Conservation (phyloP, 2,113 vertebrate species). For the Mystacornis crossleyi region DNA sequence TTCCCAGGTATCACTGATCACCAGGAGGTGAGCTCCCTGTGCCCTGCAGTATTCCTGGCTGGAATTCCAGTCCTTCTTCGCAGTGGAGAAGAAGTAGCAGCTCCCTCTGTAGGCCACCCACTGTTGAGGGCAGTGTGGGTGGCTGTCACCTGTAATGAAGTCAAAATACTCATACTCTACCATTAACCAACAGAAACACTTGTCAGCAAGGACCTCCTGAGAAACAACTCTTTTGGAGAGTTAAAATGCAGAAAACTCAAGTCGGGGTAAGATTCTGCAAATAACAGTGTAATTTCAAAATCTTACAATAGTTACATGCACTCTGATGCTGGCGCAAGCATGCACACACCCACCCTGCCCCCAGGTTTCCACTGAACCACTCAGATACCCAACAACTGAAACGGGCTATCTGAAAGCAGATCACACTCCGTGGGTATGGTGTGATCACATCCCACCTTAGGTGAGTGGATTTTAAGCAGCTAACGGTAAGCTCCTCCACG, state of each 20-base stretch:
- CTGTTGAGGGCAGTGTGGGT: constrained; percentile 24
- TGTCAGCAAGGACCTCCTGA: neutral
- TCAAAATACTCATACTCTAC: neutral
- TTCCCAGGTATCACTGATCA: neutral
- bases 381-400: neutral
- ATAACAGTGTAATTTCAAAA: neutral
- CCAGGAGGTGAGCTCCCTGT: constrained; percentile 42
- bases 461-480: neutral
- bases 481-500: neutral
- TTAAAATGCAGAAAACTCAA: neutral
- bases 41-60: constrained; percentile 45
- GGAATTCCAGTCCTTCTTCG: constrained; percentile 51
- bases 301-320: neutral
- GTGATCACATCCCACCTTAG: neutral
- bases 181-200: neutral
- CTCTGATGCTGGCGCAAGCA: neutral
- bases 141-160: neutral
- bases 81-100: constrained; percentile 64
- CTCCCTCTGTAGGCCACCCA: constrained; percentile 50
- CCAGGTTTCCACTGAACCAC: neutral
- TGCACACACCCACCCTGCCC: neutral
- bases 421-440: neutral
- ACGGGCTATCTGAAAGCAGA: neutral
- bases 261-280: neutral
- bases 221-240: neutral